phyloP scores from a whole-genome alignment of 2,797 vertebrate genomes.

The Moxostoma hubbsi region DNA sequence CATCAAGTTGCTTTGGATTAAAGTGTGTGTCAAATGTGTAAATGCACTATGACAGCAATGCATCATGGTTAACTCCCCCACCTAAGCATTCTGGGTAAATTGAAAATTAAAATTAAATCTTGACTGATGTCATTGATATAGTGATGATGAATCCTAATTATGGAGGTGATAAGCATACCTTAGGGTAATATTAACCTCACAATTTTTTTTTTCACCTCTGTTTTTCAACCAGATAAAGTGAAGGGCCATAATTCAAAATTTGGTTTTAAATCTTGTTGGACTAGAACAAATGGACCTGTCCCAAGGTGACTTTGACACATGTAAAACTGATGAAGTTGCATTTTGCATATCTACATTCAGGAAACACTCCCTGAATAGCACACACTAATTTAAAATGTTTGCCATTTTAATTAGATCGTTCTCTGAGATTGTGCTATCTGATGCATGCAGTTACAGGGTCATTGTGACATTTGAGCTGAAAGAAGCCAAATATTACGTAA shows the following conservation, averaged over 20 bases:
- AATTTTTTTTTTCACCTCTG: neutral
- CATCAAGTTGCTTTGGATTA: too few relatives aligned
- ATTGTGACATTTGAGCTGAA: constrained; percentile 17
- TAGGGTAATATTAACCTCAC: constrained; percentile 3
- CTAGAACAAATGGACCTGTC: constrained; percentile 31
- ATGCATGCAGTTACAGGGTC: constrained; percentile 38
- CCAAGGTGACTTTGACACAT: constrained; percentile 36
- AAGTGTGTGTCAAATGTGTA: too few relatives aligned
- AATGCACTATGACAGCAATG: neutral
- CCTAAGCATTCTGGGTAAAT: neutral
- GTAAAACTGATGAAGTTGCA: constrained; percentile 46
- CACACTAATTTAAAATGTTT: constrained; percentile 43
- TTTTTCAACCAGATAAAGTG: constrained; percentile 13
- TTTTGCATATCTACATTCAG: constrained; percentile 18
- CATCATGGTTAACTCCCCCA: neutral
- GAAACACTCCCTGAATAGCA: constrained; percentile 36
- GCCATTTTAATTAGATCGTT: constrained; percentile 48
- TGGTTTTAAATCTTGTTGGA: constrained; percentile 27
- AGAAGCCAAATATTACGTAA: constrained; percentile 20
- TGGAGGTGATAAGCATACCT: constrained; percentile 5
- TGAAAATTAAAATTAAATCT: constrained; percentile 25
- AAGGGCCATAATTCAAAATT: constrained; percentile 43
- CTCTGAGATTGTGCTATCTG: constrained; percentile 39
- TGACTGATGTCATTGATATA: constrained; percentile 8
- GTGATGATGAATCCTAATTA: constrained; percentile 36